A percentile compares a stretch with the other conserved stretches of the same genome.
phyloP scores from a whole-genome alignment of 2,888 invertebrate species.

The Tipula lateralis region DNA sequence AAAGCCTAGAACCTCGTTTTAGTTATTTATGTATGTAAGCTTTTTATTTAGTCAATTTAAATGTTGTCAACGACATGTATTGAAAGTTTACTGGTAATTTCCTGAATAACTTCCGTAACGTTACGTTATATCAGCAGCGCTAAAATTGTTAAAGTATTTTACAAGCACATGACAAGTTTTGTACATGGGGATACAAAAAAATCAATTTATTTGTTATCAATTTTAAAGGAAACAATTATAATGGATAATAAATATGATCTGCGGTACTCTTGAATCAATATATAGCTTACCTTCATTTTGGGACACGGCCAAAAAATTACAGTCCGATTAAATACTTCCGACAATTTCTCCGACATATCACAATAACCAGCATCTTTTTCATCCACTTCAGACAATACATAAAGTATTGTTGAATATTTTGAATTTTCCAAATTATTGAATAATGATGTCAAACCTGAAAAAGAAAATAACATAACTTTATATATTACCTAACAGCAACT shows the following conservation, averaged over 20 bases:
- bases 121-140: background rate
- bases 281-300: conserved; percentile 49
- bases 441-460: conserved; percentile 47
- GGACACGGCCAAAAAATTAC: conserved; percentile 49
- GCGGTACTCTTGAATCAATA: too few species aligned
- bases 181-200: background rate
- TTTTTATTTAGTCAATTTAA: background rate
- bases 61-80: background rate
- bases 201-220: background rate
- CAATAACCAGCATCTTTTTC: conserved; percentile 37
- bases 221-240: too few species aligned
- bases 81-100: background rate
- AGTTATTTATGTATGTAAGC: background rate
- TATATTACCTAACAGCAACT: background rate
- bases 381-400: background rate
- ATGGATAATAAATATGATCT: too few species aligned
- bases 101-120: background rate
- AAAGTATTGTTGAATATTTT: conserved; percentile 44
- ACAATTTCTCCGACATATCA: conserved; percentile 45
- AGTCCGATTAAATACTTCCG: conserved; percentile 46
- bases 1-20: background rate
- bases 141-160: background rate
- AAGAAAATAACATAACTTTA: conserved; percentile 31
- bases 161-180: background rate
- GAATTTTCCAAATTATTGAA: conserved; percentile 46